These are phyloP conservation scores for Halyomorpha halys DNA, from an alignment of 1,140 invertebrate species.

Conservation along the genomic window DNA sequence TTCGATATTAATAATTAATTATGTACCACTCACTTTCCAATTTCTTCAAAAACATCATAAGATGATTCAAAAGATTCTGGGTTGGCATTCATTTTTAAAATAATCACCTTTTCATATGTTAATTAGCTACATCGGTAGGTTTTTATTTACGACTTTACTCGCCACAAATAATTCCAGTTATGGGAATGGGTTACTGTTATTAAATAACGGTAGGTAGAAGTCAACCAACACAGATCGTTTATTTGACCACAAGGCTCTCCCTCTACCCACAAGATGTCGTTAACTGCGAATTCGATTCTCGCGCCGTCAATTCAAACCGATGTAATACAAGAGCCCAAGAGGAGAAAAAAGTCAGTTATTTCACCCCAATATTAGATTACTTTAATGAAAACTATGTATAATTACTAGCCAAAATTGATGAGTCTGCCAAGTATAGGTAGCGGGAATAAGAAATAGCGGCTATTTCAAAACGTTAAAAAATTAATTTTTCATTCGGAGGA, in stretches of 20 bases:
- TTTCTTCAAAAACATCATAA: constrained; percentile 48
- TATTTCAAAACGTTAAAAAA: too few species aligned
- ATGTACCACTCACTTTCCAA: constrained; percentile 47
- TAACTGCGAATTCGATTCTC: too few species aligned
- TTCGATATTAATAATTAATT: constrained; percentile 4
- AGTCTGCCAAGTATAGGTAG: too few species aligned
- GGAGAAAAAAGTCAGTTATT: too few species aligned
- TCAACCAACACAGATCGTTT: not conserved
- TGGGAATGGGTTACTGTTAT: constrained; percentile 15
- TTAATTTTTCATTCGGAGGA: too few species aligned
- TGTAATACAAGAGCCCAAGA: too few species aligned
- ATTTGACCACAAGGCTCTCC: not conserved
- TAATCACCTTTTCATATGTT: constrained; percentile 2
- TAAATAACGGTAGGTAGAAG: constrained; percentile 19
- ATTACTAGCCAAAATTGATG: too few species aligned
- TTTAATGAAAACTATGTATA: too few species aligned
- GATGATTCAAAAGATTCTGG: constrained; percentile 47
- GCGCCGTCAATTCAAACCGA: too few species aligned
- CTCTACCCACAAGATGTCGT: constrained; percentile 1
- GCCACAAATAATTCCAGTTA: constrained; percentile 1
- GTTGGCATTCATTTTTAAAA: constrained; percentile 43
- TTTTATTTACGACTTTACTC: not conserved
- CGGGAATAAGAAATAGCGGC: too few species aligned
- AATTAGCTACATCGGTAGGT: not conserved
- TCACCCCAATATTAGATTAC: too few species aligned